Evolutionary conservation across 2,797 vertebrate genomes (phyloP), one percentile per base, ranked within the genome.

Genomic region (Eidolon dupreanum): DNA sequence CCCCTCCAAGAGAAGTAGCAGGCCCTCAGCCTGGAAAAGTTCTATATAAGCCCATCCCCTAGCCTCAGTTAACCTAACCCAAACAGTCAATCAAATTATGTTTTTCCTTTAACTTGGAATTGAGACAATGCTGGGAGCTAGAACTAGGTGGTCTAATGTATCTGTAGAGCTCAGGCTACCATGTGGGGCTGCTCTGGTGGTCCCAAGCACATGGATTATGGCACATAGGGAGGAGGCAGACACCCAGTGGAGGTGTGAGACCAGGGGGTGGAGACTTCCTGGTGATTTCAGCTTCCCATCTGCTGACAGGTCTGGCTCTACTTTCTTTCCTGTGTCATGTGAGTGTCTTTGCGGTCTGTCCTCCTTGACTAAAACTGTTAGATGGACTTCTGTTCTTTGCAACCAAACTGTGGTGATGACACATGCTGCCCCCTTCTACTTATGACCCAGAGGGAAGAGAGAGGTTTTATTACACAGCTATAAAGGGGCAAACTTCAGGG

Each of bases 121-220:
- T 0, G 16, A 81, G 78, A 70, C 11, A 36, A 17, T 5, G 24
- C 28, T 16, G 1, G 53, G 20, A 81, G 15, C 33, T 16, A 41
- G 79, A 92, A 33, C n/a, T 38, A 11, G 36, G 31, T 12, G 43
- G 43, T 5, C 31, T 63, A 73, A 4, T 20, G 16, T 10, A 31
- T 4, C 8, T 38, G 33, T 1, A 65, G 78, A 43, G 61, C 24
- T 49, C 59, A 41, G 73, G 78, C n/a, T 0, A 0, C 53, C 24
- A 11, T 1, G 2, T 1, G 4, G 68, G 73, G 24, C 38, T 24
- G 11, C 19, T 51, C 26, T 1, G 3, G 1, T 13, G 46, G 53
- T 7, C 28, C 24, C 9, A 0, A 0, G 51, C 31, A 41, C 0
- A 0, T 0, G 13, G 22, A n/a, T 1, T 16, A 36, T 3, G 20